Conservation (phyloP, 2,797 vertebrate species). For the Microctenopoma steveboyesi region DNA sequence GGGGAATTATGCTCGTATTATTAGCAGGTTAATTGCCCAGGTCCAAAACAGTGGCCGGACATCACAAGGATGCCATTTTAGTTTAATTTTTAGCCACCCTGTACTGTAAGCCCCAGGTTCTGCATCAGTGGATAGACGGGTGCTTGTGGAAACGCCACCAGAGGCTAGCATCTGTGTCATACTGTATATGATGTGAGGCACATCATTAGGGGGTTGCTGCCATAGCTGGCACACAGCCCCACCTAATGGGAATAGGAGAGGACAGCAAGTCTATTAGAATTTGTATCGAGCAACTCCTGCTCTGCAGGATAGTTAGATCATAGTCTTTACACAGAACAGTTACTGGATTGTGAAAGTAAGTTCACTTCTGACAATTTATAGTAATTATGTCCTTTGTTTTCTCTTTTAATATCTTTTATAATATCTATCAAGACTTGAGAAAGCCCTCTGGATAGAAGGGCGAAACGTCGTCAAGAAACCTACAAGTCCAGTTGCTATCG, state of each 20-base stretch:
- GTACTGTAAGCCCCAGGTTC: constrained; percentile 65
- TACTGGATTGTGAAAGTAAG: too few species aligned
- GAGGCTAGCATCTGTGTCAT: constrained; percentile 49
- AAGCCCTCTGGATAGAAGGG: too few species aligned
- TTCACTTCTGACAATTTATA: too few species aligned
- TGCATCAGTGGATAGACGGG: constrained; percentile 53
- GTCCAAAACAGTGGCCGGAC: constrained; percentile 76
- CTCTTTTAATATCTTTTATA: too few species aligned
- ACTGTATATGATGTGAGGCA: constrained; percentile 49
- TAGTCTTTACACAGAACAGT: too few species aligned
- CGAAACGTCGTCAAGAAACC: too few species aligned
- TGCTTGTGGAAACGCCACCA: constrained; percentile 31
- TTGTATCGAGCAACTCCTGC: neutral
- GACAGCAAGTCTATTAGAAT: constrained; percentile 14
- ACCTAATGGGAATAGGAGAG: constrained; percentile 68
- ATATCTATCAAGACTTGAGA: too few species aligned
- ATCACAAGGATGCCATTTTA: constrained; percentile 68
- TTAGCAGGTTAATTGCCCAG: constrained; percentile 93
- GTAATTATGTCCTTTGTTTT: too few species aligned
- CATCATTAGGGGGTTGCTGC: constrained; percentile 12
- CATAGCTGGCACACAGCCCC: constrained; percentile 74
- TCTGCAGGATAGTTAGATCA: neutral
- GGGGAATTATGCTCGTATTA: constrained; percentile 89
- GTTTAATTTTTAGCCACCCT: constrained; percentile 77
- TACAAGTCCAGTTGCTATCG: too few species aligned